phyloP scores from a whole-genome alignment of 2,888 invertebrate genomes.

The Macrophya alboannulata region DNA sequence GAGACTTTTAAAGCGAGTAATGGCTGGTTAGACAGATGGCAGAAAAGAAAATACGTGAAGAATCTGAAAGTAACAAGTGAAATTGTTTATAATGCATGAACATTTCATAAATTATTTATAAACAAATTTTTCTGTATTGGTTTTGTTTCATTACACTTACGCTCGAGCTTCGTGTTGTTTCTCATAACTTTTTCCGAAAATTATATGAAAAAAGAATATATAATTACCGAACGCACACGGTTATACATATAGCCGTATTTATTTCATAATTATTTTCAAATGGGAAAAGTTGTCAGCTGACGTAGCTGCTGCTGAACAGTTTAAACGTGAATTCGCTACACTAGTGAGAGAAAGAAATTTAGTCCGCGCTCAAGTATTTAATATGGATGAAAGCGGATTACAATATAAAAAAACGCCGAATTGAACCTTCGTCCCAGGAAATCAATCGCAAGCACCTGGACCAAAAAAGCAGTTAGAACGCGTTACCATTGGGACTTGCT shows the following conservation, averaged over 20 bases:
- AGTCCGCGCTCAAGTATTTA: slow-evolving; percentile 59
- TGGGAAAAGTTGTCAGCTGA: slow-evolving; percentile 60
- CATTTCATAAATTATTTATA: too few relatives aligned
- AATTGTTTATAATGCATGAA: neutral
- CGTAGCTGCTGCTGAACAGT: slow-evolving; percentile 56
- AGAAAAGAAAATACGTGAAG: neutral
- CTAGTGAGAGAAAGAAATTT: slow-evolving; percentile 28
- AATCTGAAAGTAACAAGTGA: neutral
- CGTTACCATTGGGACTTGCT: slow-evolving; percentile 58
- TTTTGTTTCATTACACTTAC: too few relatives aligned
- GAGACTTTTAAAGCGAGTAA: slow-evolving; percentile 2
- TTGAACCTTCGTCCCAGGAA: slow-evolving; percentile 58
- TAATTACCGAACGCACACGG: too few relatives aligned
- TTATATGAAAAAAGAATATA: too few relatives aligned
- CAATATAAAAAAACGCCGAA: slow-evolving; percentile 61
- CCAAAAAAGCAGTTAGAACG: slow-evolving; percentile 60
- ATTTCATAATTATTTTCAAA: neutral
- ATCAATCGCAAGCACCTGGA: slow-evolving; percentile 59
- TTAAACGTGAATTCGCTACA: slow-evolving; percentile 52
- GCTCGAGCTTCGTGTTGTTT: too few relatives aligned
- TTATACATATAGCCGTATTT: too few relatives aligned
- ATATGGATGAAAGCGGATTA: slow-evolving; percentile 62
- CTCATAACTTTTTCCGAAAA: too few relatives aligned
- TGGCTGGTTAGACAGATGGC: neutral
- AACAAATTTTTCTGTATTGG: too few relatives aligned